Base-by-base conservation (phyloP, 2,113 vertebrate genomes). In the Antechinus flavipes region DNA sequence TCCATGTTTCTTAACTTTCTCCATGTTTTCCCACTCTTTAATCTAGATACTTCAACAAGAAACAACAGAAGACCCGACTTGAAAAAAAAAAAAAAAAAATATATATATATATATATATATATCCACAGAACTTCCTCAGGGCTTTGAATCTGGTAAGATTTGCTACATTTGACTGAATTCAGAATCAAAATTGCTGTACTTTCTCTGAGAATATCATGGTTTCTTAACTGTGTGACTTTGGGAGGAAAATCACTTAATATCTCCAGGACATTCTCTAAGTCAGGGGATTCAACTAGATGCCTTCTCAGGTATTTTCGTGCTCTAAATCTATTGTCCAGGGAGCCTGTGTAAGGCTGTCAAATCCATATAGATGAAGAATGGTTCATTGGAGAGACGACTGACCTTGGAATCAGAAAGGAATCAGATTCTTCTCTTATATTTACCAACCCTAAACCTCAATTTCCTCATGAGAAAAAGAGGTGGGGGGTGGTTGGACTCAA, bases 161-260 rank as follows among this genome's bases (percentile, higher is more conserved):
- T 95, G 94, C 94, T 97, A 92, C 95, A 97, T 46, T 94, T 96
- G 76, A 91, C 94, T 96, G 55, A 95, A 97, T 91, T 96, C 93
- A 96, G 96, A 96, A 96, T 84, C 95, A 94, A 97, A 96, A 97
- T 94, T 96, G 95, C 96, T 76, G 14, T 91, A 97, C 93, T 96
- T 97, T 96, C 58, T 14, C 92, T 92, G 90, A 97, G 84, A 97
- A 94, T 92, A 89, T 84, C 95, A 84, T 92, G 42, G 53, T 68
- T 76, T 76, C 68, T 6, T 35, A 35, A 14, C 91, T 91, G 49
- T 53, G 25, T 95, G 92, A 50, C 95, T 14, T 35, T 35, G 11
- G 27, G 61, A 5, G 7, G 49, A 68, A 35, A 68, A 68, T 68
- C 27, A 35, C 58, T 68, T 35, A 30, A 68, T 2, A 5, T 68